These are phyloP conservation scores for Poecilia wingei DNA, from an alignment of 2,797 vertebrate genomes.

Conservation along the genomic window DNA sequence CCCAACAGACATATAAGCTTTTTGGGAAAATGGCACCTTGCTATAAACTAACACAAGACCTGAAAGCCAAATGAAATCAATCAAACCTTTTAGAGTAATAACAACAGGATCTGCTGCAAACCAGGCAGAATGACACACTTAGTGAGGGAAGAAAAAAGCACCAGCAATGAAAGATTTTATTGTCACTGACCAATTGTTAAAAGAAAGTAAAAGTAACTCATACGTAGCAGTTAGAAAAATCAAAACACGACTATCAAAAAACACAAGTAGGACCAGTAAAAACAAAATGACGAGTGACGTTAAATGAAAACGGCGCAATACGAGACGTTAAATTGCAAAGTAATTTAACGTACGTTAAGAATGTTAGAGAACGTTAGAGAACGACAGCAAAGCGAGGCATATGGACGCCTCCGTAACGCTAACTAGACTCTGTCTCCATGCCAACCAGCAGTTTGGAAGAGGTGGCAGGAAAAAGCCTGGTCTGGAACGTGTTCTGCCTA, in stretches of 20 bases:
- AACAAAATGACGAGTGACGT: neutral
- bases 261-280: neutral
- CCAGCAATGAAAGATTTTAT: neutral
- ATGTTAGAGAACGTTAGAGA: neutral
- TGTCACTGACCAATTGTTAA: neutral
- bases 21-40: neutral
- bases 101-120: too few species aligned
- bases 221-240: neutral
- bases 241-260: neutral
- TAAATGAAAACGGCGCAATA: neutral
- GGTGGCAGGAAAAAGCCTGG: neutral
- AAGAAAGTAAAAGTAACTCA: neutral
- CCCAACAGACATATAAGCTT: neutral
- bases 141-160: neutral
- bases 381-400: neutral
- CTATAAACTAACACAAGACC: neutral
- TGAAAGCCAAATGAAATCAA: too few species aligned
- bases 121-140: neutral
- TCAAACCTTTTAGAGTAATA: too few species aligned
- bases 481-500: neutral
- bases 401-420: neutral
- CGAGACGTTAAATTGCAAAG: neutral
- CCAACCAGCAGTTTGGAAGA: neutral
- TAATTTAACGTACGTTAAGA: neutral
- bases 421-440: neutral